Evolutionary conservation across 1,140 invertebrate genomes (phyloP).

Genomic region (Drosophila seguyi): DNA sequence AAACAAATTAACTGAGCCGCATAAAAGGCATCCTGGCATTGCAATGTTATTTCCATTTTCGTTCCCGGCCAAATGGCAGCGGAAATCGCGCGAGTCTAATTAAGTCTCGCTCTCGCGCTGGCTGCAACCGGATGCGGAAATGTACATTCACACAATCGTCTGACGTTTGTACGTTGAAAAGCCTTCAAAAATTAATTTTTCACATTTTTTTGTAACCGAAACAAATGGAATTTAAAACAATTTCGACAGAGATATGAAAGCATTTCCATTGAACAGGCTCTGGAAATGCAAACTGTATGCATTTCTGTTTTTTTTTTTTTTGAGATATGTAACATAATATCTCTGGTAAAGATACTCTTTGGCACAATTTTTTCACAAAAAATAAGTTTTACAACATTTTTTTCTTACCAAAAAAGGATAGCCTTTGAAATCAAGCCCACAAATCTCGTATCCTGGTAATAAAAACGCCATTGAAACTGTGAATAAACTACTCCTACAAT

Average conservation of each 20-base stretch:
- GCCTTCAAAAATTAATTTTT: constrained; percentile 32
- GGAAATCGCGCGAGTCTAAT: constrained; percentile 49
- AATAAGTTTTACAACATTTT: neutral
- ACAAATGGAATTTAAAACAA: constrained; percentile 32
- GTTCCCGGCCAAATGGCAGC: constrained; percentile 38
- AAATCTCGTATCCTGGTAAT: neutral
- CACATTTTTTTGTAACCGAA: constrained; percentile 13
- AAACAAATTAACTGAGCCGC: constrained; percentile 70
- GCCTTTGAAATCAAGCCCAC: neutral
- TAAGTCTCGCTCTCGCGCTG: constrained; percentile 24
- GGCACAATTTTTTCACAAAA: neutral
- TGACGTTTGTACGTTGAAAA: constrained; percentile 14
- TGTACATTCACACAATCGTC: neutral
- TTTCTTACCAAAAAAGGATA: neutral
- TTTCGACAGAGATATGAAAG: neutral
- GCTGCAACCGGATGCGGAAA: constrained; percentile 36
- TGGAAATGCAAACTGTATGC: neutral
- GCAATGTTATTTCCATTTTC: constrained; percentile 40
- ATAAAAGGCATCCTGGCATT: constrained; percentile 46
- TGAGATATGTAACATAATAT: neutral
- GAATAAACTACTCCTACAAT: neutral
- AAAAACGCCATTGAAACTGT: neutral
- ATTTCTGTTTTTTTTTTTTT: neutral
- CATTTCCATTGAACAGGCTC: neutral
- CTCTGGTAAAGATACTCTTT: neutral